Percentiles rank a stretch among this genome's conserved stretches.
Evolutionary conservation across 2,888 invertebrate genomes (phyloP).

Genomic region (Trichopoda pennipes): DNA sequence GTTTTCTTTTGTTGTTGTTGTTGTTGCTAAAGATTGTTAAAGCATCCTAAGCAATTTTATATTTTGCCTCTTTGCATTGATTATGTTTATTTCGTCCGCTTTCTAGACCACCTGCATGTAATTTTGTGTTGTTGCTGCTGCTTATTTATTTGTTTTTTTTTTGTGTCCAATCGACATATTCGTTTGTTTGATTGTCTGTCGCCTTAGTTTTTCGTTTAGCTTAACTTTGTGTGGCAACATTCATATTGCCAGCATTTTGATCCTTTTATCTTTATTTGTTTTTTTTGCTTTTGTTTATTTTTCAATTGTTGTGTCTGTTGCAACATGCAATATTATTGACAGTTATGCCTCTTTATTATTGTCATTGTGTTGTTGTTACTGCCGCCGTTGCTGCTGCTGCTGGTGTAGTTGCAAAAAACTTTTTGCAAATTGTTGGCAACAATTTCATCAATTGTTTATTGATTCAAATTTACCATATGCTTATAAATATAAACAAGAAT

Average conservation of each 20-base stretch:
- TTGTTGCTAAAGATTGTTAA: conserved; percentile 6
- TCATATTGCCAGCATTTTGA: conserved; percentile 1
- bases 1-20: conserved; percentile 45
- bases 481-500: conserved; percentile 6
- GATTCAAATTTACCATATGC: conserved; percentile 52
- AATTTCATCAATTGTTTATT: conserved; percentile 63
- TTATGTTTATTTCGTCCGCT: conserved; percentile 56
- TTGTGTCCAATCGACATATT: conserved; percentile 6
- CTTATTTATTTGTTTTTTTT: conserved; percentile 6
- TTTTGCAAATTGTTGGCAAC: conserved; percentile 63
- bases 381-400: conserved; percentile 11
- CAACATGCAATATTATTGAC: conserved; percentile 67
- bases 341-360: conserved; percentile 65
- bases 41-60: conserved; percentile 44
- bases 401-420: conserved; percentile 16
- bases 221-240: conserved; percentile 28
- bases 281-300: not conserved
- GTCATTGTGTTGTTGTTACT: conserved; percentile 44
- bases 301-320: conserved; percentile 61
- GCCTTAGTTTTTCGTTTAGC: conserved; percentile 4
- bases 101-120: conserved; percentile 67
- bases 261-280: conserved; percentile 29
- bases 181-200: conserved; percentile 19
- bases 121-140: conserved; percentile 39
- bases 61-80: conserved; percentile 48